A percentile compares a stretch with the other conserved stretches of the same genome.
phyloP scores from a whole-genome alignment of 2,113 vertebrate genomes.

The Elephas maximus region DNA sequence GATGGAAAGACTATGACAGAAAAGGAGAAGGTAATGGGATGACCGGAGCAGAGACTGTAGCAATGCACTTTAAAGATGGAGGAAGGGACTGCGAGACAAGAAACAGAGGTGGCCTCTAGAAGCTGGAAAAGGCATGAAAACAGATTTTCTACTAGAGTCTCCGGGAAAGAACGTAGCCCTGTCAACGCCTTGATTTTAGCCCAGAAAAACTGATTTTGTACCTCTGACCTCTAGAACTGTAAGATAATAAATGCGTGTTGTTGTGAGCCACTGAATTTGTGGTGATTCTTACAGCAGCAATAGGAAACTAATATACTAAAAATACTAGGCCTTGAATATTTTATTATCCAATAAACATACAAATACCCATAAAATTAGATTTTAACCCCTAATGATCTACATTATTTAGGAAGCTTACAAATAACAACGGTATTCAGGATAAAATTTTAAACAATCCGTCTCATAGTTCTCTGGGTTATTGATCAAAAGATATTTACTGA shows the following conservation, averaged over 20 bases:
- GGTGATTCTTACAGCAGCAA: neutral
- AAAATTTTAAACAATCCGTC: conserved; percentile 13
- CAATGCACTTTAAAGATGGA: neutral
- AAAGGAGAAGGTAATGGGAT: neutral
- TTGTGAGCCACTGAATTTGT: neutral
- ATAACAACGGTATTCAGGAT: neutral
- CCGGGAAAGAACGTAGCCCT: neutral
- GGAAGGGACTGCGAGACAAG: neutral
- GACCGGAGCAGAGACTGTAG: neutral
- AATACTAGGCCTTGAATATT: neutral
- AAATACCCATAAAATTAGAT: conserved; percentile 58
- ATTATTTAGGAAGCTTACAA: neutral
- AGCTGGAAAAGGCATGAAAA: neutral
- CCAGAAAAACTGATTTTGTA: neutral
- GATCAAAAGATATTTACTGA: neutral
- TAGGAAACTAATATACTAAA: neutral
- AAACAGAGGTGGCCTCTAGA: neutral
- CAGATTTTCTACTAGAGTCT: neutral
- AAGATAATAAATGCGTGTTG: neutral
- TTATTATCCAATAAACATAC: conserved; percentile 14
- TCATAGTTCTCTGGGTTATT: neutral
- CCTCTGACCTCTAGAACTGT: neutral
- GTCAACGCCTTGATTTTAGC: neutral
- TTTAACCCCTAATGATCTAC: neutral
- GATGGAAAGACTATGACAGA: neutral